phyloP scores from a whole-genome alignment of 2,797 vertebrate species.

The Pseudopleuronectes americanus region DNA sequence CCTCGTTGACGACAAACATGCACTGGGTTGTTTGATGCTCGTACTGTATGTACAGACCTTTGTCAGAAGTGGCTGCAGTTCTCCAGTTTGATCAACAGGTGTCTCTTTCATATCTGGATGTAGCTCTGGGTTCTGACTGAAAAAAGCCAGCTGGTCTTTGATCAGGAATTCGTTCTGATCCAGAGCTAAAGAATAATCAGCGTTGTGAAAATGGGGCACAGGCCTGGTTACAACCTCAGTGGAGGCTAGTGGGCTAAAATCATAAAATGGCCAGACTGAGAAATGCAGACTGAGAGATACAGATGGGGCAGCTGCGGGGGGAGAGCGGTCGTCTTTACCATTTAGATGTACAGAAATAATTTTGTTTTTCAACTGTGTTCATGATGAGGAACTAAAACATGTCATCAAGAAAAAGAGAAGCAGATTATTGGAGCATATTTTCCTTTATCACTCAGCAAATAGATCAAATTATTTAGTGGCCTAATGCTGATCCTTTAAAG shows the following conservation, averaged over 20 bases:
- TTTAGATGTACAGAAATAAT: constrained; percentile 6
- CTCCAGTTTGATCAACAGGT: constrained; percentile 71
- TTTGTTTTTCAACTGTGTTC: constrained; percentile 15
- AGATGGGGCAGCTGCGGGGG: too few relatives aligned
- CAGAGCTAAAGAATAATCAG: constrained; percentile 75
- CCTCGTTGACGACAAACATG: background rate
- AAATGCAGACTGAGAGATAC: constrained; percentile 2
- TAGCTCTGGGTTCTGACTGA: constrained; percentile 59
- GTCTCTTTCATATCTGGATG: constrained; percentile 58
- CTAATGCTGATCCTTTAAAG: background rate
- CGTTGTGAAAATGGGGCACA: constrained; percentile 70
- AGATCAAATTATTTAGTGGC: background rate
- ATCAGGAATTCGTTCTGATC: constrained; percentile 83
- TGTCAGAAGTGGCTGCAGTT: constrained; percentile 54
- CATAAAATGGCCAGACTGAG: constrained; percentile 26
- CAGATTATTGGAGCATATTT: background rate
- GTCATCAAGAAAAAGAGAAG: background rate
- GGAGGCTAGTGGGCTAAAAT: constrained; percentile 45
- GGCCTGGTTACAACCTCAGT: constrained; percentile 50
- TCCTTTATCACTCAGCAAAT: background rate
- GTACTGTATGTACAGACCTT: constrained; percentile 3
- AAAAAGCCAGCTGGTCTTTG: constrained; percentile 76
- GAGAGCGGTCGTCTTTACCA: too few relatives aligned
- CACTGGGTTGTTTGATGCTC: constrained; percentile 16
- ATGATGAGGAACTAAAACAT: background rate